Evolutionary conservation across 1,140 invertebrate species (phyloP), one percentile per base, ranked within the genome.

Genomic region (Drosophila paulistorum): DNA sequence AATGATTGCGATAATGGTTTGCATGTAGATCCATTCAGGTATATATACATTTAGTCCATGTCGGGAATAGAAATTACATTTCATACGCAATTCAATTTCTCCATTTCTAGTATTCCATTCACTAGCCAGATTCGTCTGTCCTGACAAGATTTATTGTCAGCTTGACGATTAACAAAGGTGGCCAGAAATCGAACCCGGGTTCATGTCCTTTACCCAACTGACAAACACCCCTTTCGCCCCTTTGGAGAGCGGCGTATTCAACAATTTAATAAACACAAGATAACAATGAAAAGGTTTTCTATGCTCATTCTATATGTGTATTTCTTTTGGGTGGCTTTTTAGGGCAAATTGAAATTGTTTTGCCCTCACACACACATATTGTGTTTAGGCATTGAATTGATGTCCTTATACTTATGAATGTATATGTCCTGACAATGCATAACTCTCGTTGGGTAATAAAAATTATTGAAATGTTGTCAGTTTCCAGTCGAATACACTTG

Each of bases 241-340:
- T 51, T 30, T 61, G 35, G 41, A 48, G 48, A 54, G 72, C 74
- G 20, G 23, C 39, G 37, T 39, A 39, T 23, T n/a, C 60, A 81
- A 81, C 81, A 84, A 85, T 84, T 84, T 84, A 84, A 84, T 85
- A 84, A 84, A 84, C 81, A 84, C 69, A 73, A 37, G 58, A 77
- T 64, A 68, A 76, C 68, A 61, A 78, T 72, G 74, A 62, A 26
- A 68, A 39, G 17, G 60, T 64, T 79, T 59, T 59, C 45, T 51
- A 51, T 51, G 7, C 14, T 48, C n/a, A 14, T 14, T 7, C n/a
- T 17, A 1, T 57, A 30, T 3, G 7, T 57, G 3, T 35, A n/a
- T 35, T 33, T 58, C 80, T 37, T 37, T 82, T 81, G 81, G 81
- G 77, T 80, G 70, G 61, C 75, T 84, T 85, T 84, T 62, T 48